Base-by-base conservation (phyloP, 2,888 invertebrate species). In the Drosophila multiciliata region DNA sequence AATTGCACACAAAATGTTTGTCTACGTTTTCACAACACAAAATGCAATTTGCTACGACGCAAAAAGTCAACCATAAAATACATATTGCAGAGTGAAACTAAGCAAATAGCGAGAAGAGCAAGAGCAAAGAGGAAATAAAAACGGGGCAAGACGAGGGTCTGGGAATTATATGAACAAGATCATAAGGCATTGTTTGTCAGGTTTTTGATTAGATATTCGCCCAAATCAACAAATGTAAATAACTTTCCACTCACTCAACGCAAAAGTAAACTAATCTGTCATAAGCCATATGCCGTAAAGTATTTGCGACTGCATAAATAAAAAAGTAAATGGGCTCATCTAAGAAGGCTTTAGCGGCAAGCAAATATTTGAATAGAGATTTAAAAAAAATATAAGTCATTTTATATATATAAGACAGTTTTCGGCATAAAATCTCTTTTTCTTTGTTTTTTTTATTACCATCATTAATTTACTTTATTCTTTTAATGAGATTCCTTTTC, bases 1-100 rank as follows among this genome's bases (percentile, higher is more conserved):
- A 87, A 84, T 82, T 87, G 82, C 75, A 82, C 70, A 67, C 66
- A 58, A 77, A 73, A 66, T 85, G 83, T 82, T 85, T 87, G 82
- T 48, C 73, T 73, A 60, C n/a, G 65, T 58, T 70, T 76, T 63
- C 67, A 73, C 62, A 83, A 71, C 72, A 64, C 40, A 42, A 53
- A 45, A 45, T 59, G 33, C 49, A 67, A 70, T 82, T 84, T 49
- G 58, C 76, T 80, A 70, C 87, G 83, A 74, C 85, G 87, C 81
- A 84, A 73, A 72, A 75, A 84, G 61, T 57, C 75, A 57, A 69
- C 84, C 60, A 85, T 77, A 74, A 23, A 49, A 5, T 6, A 38
- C 15, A 50, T 52, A 63, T 55, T 59, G 32, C 65, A 75, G 72
- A 67, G 23, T 26, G 23, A 23, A 45, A 23, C 15, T 67, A 61